phyloP scores from a whole-genome alignment of 2,888 invertebrate species.

The Temnothorax rugatulus region DNA sequence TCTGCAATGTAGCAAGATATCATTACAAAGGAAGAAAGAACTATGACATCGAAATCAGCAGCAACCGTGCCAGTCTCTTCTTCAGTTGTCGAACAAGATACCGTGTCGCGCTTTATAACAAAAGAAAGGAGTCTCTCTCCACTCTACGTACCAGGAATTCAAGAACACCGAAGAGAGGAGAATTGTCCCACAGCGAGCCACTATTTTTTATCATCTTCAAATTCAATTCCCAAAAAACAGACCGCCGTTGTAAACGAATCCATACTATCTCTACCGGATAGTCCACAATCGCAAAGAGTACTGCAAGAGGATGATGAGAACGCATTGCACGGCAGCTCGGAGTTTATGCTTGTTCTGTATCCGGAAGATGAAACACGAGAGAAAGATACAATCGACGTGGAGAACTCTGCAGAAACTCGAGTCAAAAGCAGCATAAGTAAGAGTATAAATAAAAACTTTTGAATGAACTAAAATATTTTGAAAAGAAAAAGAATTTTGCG shows the following conservation, averaged over 20 bases:
- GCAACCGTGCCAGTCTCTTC: conserved; percentile 65
- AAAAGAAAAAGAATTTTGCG: background rate
- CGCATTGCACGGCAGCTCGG: conserved; percentile 90
- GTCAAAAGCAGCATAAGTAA: background rate
- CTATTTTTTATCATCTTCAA: conserved; percentile 38
- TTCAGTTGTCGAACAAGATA: conserved; percentile 72
- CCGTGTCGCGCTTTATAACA: conserved; percentile 66
- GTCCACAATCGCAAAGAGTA: conserved; percentile 53
- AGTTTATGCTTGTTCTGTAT: conserved; percentile 93
- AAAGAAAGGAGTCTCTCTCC: conserved; percentile 78
- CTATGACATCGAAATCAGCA: conserved; percentile 26
- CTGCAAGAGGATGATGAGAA: conserved; percentile 83
- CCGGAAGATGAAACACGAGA: conserved; percentile 86
- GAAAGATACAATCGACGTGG: background rate
- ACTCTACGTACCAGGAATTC: conserved; percentile 65
- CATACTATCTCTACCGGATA: conserved; percentile 22
- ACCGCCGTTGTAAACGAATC: conserved; percentile 53
- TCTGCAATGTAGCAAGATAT: conserved; percentile 13
- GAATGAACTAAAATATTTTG: conserved; percentile 33
- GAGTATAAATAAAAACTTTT: background rate
- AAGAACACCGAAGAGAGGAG: conserved; percentile 58
- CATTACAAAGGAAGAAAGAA: conserved; percentile 40
- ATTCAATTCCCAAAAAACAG: conserved; percentile 62
- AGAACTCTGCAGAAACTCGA: background rate
- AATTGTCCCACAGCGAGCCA: background rate